phyloP scores from a whole-genome alignment of 2,888 invertebrate genomes.

The Noctua janthina region DNA sequence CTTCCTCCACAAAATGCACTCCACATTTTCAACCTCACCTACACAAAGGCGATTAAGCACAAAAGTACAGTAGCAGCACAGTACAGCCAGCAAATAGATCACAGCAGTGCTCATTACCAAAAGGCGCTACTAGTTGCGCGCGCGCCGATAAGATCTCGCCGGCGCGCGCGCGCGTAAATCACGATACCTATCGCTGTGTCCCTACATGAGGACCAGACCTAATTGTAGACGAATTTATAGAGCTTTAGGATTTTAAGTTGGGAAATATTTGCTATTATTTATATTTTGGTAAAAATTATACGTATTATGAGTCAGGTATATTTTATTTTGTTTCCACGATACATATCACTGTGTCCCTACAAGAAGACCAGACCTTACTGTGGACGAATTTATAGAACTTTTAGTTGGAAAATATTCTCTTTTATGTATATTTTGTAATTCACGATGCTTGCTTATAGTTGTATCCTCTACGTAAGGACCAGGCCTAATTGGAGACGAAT shows the following conservation, averaged over 20 bases:
- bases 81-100: conserved; percentile 67
- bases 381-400: no score
- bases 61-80: conserved; percentile 61
- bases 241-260: conserved; percentile 33
- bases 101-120: conserved; percentile 80
- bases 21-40: conserved; percentile 11
- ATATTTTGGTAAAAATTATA: conserved; percentile 1
- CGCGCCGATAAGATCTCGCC: conserved; percentile 77
- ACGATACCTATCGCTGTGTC: conserved; percentile 82
- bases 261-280: conserved; percentile 22
- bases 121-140: conserved; percentile 70
- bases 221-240: conserved; percentile 80
- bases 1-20: conserved; percentile 13
- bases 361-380: conserved; percentile 70
- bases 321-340: not conserved
- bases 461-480: no score
- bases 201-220: conserved; percentile 82
- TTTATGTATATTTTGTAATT: no score
- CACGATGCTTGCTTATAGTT: no score
- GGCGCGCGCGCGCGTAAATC: conserved; percentile 80
- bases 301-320: not conserved
- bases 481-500: conserved; percentile 33
- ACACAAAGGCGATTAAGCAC: conserved; percentile 56
- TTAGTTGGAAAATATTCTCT: no score
- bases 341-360: conserved; percentile 12